phyloP scores from a whole-genome alignment of 2,113 vertebrate species.

The Falco punctatus region DNA sequence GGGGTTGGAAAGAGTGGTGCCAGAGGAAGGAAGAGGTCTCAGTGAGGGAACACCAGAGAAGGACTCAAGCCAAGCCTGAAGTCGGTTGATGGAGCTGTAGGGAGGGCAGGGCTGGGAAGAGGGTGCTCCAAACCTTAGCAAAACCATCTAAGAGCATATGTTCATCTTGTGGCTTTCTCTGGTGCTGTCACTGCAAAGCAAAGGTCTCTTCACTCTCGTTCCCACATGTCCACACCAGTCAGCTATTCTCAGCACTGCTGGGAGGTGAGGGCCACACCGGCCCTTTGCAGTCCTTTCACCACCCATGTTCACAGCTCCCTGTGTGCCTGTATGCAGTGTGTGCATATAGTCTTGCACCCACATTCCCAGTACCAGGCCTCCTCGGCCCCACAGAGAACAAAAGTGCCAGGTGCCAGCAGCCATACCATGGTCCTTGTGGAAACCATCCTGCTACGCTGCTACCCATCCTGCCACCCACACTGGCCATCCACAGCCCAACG shows the following conservation, averaged over 20 bases:
- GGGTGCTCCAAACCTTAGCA: background rate
- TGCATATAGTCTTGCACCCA: rapidly evolving
- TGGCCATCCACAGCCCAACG: background rate
- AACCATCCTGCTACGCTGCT: background rate
- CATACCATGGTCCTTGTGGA: rapidly evolving
- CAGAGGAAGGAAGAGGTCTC: background rate
- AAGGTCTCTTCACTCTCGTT: background rate
- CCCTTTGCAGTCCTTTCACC: background rate
- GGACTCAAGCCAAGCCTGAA: background rate
- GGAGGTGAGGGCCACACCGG: background rate
- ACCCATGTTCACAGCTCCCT: rapidly evolving
- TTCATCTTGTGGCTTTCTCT: background rate
- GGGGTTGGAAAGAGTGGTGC: background rate
- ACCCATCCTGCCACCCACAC: background rate
- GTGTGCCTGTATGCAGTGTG: background rate
- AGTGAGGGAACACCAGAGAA: background rate
- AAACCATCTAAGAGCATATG: background rate
- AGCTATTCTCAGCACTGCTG: slow-evolving; percentile 11
- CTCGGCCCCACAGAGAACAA: background rate
- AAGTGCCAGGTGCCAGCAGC: background rate
- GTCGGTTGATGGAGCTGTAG: background rate
- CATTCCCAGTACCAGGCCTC: background rate
- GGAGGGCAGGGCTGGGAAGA: background rate
- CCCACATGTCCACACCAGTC: background rate
- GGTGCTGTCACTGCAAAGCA: background rate